Conservation (phyloP, 2,113 vertebrate species). For the Pterocles orientalis region DNA sequence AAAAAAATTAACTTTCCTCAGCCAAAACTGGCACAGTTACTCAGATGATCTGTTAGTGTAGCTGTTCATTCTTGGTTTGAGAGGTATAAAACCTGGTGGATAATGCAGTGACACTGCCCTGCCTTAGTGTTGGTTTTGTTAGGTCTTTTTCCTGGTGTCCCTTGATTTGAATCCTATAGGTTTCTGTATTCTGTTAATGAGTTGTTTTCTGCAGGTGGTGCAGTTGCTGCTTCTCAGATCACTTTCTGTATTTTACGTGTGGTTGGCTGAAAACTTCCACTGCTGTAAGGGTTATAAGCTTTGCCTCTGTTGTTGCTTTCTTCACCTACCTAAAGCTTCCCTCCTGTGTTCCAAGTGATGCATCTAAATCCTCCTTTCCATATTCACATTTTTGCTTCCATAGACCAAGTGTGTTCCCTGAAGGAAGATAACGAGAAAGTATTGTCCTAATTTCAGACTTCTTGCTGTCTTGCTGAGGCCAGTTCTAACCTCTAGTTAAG, state of each 20-base stretch:
- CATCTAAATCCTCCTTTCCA: background rate
- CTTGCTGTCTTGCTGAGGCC: background rate
- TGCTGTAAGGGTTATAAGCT: background rate
- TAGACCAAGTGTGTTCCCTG: background rate
- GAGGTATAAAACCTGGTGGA: background rate
- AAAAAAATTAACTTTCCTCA: too few relatives aligned
- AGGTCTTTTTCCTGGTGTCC: background rate
- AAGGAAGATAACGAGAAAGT: background rate
- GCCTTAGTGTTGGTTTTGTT: background rate
- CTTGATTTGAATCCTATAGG: background rate
- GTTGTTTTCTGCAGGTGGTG: background rate
- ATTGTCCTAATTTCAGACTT: background rate
- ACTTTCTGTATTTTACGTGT: background rate
- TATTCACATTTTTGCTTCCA: background rate
- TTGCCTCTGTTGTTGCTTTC: background rate
- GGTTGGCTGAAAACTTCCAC: background rate
- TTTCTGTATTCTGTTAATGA: background rate
- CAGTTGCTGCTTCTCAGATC: background rate
- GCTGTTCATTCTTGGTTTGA: background rate
- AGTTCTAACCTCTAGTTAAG: background rate
- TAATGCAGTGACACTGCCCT: background rate
- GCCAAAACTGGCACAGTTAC: background rate
- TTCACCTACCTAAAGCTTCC: background rate
- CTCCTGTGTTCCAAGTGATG: background rate
- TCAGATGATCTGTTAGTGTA: background rate